phyloP scores from a whole-genome alignment of 2,888 invertebrate genomes.

The Argynnis bischoffii region DNA sequence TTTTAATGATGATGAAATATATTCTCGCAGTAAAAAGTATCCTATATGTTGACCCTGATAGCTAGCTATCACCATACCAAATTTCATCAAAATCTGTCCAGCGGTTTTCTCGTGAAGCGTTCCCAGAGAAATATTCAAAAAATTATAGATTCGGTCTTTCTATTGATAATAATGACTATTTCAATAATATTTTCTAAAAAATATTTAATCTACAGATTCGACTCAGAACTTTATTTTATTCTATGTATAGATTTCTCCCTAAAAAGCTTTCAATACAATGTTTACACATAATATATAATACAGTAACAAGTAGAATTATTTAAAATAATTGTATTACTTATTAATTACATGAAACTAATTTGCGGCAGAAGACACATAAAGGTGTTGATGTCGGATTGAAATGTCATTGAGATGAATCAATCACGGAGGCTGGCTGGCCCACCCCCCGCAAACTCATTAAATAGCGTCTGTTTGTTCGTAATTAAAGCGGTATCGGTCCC shows the following conservation, averaged over 20 bases:
- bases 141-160: no score
- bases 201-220: no score
- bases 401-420: slow-evolving; percentile 61
- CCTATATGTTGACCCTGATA: no score
- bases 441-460: slow-evolving; percentile 78
- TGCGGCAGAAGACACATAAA: slow-evolving; percentile 18
- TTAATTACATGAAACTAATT: slow-evolving; percentile 41
- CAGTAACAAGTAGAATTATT: slow-evolving; percentile 45
- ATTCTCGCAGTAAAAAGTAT: no score
- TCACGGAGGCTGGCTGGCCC: slow-evolving; percentile 73
- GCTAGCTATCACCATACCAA: no score
- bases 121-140: no score
- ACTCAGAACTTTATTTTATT: no score
- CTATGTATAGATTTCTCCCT: slow-evolving; percentile 57
- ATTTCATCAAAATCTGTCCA: no score
- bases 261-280: slow-evolving; percentile 80
- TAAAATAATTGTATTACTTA: slow-evolving; percentile 44
- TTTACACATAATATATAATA: slow-evolving; percentile 67
- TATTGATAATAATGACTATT: no score
- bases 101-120: no score
- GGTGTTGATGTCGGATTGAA: slow-evolving; percentile 14
- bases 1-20: no score
- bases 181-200: no score
- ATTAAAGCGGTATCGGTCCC: slow-evolving; percentile 80
- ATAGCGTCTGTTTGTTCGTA: slow-evolving; percentile 80